Percentiles rank a stretch among this genome's conserved stretches.
Conservation (phyloP, 1,140 invertebrate genomes). For the Nasonia vitripennis region DNA sequence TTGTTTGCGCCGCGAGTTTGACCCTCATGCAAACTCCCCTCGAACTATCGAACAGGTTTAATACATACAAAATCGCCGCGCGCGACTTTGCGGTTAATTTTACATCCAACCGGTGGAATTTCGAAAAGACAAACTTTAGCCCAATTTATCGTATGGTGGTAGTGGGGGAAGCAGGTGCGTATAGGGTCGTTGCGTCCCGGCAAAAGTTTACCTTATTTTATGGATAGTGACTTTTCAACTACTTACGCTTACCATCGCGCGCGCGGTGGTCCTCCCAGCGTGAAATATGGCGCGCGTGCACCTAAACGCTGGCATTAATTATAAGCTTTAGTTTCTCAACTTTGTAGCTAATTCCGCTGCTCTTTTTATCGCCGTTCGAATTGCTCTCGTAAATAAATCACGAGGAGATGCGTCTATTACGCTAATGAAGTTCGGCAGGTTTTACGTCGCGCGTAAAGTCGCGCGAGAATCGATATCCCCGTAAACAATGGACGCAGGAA, state of each 20-base stretch:
- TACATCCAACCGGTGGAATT: neutral
- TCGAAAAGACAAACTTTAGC: neutral
- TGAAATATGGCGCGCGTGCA: too few relatives aligned
- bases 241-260: neutral
- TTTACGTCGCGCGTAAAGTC: too few relatives aligned
- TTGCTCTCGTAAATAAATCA: neutral
- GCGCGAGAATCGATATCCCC: too few relatives aligned
- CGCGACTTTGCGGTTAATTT: neutral
- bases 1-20: neutral
- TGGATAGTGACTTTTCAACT: neutral
- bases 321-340: neutral
- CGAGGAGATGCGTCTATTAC: too few relatives aligned
- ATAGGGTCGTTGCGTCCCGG: neutral
- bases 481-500: too few relatives aligned
- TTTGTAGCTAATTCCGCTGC: neutral
- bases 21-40: neutral
- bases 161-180: neutral
- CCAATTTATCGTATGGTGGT: neutral
- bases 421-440: too few relatives aligned
- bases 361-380: neutral
- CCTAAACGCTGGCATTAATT: neutral
- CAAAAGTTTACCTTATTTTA: slow-evolving; percentile 5
- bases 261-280: too few relatives aligned
- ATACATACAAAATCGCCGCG: too few relatives aligned
- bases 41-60: neutral